These are phyloP conservation scores for Centruroides sculpturatus DNA, from an alignment of 1,140 invertebrate genomes.

Conservation along the genomic window DNA sequence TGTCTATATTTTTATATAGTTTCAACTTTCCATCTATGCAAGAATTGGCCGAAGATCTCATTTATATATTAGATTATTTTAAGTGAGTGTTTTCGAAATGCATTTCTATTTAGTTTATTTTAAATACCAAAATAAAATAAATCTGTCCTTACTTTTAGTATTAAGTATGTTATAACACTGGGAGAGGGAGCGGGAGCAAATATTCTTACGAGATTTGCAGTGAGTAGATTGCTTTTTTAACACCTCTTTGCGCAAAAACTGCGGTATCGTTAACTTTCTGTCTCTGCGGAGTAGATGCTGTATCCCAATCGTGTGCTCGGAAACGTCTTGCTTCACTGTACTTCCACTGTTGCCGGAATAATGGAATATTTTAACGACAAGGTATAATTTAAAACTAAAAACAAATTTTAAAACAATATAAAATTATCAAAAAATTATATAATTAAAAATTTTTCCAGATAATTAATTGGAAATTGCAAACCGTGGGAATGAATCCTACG, in stretches of 20 bases:
- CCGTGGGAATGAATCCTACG: conserved; percentile 25
- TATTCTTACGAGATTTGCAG: conserved; percentile 17
- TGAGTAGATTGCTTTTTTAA: background rate
- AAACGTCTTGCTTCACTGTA: conserved; percentile 37
- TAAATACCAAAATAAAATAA: no score
- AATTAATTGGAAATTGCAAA: conserved; percentile 25
- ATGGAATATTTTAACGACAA: conserved; percentile 39
- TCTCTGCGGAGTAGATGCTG: conserved; percentile 21
- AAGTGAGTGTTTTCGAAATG: conserved; percentile 28
- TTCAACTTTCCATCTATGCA: conserved; percentile 67
- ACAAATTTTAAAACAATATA: no score
- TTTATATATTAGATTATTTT: conserved; percentile 62
- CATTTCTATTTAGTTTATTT: background rate
- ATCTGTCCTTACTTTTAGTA: background rate
- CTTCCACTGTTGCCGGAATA: conserved; percentile 36
- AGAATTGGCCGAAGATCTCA: conserved; percentile 62
- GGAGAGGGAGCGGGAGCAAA: conserved; percentile 20
- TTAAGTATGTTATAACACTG: conserved; percentile 14
- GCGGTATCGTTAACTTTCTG: background rate
- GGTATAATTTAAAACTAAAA: no score
- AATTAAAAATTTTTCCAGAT: conserved; percentile 13
- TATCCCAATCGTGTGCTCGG: conserved; percentile 32
- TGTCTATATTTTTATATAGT: conserved; percentile 28
- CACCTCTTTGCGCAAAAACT: no score
- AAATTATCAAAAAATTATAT: background rate